phyloP scores from a whole-genome alignment of 2,888 invertebrate genomes.

The Brenthis ino region DNA sequence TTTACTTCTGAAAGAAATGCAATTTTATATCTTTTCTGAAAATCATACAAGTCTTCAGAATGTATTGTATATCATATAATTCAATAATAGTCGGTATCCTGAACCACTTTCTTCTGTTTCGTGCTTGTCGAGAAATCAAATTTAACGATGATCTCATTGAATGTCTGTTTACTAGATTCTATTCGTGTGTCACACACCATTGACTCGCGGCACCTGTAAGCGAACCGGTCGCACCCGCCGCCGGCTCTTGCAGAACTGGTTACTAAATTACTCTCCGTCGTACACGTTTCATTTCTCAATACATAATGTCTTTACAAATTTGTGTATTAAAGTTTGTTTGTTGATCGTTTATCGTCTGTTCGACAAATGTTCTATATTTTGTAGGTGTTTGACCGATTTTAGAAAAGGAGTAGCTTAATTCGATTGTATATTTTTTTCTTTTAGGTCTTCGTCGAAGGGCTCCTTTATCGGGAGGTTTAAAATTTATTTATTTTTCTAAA shows the following conservation, averaged over 20 bases:
- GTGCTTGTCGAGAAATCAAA: constrained; percentile 39
- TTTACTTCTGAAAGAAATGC: too few species aligned
- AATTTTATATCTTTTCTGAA: too few species aligned
- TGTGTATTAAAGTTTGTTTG: constrained; percentile 37
- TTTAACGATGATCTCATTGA: constrained; percentile 51
- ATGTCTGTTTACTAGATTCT: constrained; percentile 47
- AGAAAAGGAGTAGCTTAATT: too few species aligned
- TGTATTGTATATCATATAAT: constrained; percentile 10
- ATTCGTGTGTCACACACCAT: constrained; percentile 54
- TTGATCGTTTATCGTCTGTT: constrained; percentile 49
- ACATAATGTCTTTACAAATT: constrained; percentile 14
- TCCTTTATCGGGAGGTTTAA: too few species aligned
- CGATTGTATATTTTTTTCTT: too few species aligned
- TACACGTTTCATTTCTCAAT: constrained; percentile 45
- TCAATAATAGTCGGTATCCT: constrained; percentile 10
- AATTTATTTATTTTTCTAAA: too few species aligned
- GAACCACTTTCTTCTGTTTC: constrained; percentile 34
- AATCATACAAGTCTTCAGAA: constrained; percentile 2
- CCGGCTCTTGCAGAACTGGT: constrained; percentile 69
- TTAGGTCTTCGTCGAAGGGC: too few species aligned
- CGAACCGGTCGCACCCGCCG: constrained; percentile 67
- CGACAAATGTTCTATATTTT: background rate
- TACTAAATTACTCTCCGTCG: constrained; percentile 50
- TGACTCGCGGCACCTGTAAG: constrained; percentile 70
- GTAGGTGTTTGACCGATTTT: too few species aligned